Conservation (phyloP, 1,140 invertebrate species). For the Ips nitidus region DNA sequence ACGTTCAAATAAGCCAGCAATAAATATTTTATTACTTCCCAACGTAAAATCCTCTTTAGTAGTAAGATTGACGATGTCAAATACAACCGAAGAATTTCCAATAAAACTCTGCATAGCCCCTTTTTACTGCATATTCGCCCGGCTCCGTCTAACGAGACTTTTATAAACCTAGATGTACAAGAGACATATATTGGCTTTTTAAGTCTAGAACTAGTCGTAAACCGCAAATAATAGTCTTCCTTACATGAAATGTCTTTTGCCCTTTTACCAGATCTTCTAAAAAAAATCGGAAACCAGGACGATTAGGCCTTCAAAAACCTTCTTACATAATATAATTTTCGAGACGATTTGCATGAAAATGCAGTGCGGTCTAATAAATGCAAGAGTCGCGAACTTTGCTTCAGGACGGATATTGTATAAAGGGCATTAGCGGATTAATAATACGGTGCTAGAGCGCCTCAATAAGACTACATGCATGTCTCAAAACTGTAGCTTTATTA, state of each 20-base stretch:
- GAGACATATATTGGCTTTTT: slow-evolving; percentile 30
- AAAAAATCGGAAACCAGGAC: background rate
- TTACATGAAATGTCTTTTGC: background rate
- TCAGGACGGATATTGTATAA: slow-evolving; percentile 28
- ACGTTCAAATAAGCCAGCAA: background rate
- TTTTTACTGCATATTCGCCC: slow-evolving; percentile 9
- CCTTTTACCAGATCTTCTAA: slow-evolving; percentile 3
- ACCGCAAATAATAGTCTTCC: slow-evolving; percentile 24
- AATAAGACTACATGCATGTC: slow-evolving; percentile 33
- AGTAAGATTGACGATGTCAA: slow-evolving; percentile 22
- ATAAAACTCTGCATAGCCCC: slow-evolving; percentile 20
- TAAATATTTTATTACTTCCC: slow-evolving; percentile 16
- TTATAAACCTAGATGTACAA: slow-evolving; percentile 22
- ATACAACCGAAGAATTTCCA: slow-evolving; percentile 23
- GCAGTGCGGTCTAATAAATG: slow-evolving; percentile 29
- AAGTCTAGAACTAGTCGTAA: slow-evolving; percentile 25
- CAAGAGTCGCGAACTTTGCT: slow-evolving; percentile 29
- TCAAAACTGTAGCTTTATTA: slow-evolving; percentile 31
- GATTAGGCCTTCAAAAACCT: background rate
- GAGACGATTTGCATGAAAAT: slow-evolving; percentile 31
- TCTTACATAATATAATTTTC: slow-evolving; percentile 8
- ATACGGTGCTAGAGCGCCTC: slow-evolving; percentile 24
- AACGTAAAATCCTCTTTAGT: slow-evolving; percentile 3
- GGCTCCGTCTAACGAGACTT: slow-evolving; percentile 26
- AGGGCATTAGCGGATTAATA: slow-evolving; percentile 29